A percentile compares a stretch with the other conserved stretches of the same genome.
phyloP scores from a whole-genome alignment of 2,797 vertebrate species.

The Ataeniobius toweri region DNA sequence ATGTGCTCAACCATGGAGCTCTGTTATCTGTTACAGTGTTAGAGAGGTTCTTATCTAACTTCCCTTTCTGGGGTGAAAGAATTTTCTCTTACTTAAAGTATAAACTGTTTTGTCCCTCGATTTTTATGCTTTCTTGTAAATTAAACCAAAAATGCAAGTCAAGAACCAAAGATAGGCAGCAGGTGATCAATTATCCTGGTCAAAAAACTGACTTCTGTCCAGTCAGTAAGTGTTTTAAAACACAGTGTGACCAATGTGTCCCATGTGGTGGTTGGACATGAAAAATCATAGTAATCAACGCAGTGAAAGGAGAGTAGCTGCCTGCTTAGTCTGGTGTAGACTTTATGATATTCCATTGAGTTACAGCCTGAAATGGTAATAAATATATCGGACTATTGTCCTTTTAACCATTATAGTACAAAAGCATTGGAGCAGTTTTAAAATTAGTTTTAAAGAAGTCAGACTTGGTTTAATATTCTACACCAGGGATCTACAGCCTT shows the following conservation, averaged over 20 bases:
- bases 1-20: not conserved
- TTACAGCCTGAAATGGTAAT: not conserved
- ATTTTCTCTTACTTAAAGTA: not conserved
- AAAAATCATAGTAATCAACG: slow-evolving; percentile 1
- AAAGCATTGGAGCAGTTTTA: not conserved
- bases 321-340: not conserved
- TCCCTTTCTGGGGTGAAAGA: not conserved
- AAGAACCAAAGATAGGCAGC: not conserved
- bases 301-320: slow-evolving; percentile 5
- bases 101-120: not conserved
- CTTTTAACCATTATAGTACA: not conserved
- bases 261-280: slow-evolving; percentile 3
- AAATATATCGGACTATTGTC: not conserved
- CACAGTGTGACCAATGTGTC: slow-evolving; percentile 6
- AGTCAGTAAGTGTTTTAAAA: not conserved
- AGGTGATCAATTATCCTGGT: not conserved
- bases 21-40: not conserved
- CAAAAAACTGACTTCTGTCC: not conserved
- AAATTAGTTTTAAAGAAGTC: not conserved
- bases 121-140: not conserved
- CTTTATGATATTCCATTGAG: not conserved
- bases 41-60: not conserved
- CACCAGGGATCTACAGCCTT: not conserved
- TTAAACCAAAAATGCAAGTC: not conserved
- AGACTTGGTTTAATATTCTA: too few species aligned